Evolutionary conservation across 2,888 invertebrate species (phyloP), one percentile per base, ranked within the genome.

Genomic region (Nephrocerus scutellatus): DNA sequence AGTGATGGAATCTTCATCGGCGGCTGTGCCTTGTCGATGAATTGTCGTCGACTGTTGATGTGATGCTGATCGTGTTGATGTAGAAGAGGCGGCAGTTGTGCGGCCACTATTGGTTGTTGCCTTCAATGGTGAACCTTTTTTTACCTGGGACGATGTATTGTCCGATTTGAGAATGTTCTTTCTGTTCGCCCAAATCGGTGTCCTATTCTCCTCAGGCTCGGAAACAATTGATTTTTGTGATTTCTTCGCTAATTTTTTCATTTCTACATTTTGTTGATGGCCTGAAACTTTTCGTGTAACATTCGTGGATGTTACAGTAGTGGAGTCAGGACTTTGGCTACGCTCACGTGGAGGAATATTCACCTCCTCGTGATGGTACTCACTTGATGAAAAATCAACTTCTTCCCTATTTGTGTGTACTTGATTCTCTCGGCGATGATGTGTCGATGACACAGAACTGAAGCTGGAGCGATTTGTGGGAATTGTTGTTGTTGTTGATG

Each of bases 1-100:
- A 4, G 82, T 85, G 41, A 87, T 80, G 19, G 76, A 76, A 59
- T 84, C 82, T 39, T 68, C 67, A 36, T 65, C 66, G 0, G 73
- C 73, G 1, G 62, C 57, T 20, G 43, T 41, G 4, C 54, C 41
- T 34, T 68, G 65, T 38, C 61, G 66, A 14, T 57, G 66, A 41
- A 60, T 66, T n/a, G n/a, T n/a, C n/a, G 6, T 49, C 40, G 59
- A 52, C 50, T 60, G 37, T 30, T 38, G 31, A n/a, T n/a, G n/a
- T n/a, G n/a, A n/a, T n/a, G n/a, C n/a, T n/a, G n/a, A n/a, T n/a
- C n/a, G n/a, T n/a, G n/a, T n/a, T n/a, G n/a, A n/a, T n/a, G n/a
- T n/a, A n/a, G n/a, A n/a, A n/a, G n/a, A n/a, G n/a, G n/a, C n/a
- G n/a, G n/a, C n/a, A n/a, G n/a, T n/a, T n/a, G n/a, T n/a, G n/a